phyloP scores from a whole-genome alignment of 2,113 vertebrate species.

The Zosterops japonicus region DNA sequence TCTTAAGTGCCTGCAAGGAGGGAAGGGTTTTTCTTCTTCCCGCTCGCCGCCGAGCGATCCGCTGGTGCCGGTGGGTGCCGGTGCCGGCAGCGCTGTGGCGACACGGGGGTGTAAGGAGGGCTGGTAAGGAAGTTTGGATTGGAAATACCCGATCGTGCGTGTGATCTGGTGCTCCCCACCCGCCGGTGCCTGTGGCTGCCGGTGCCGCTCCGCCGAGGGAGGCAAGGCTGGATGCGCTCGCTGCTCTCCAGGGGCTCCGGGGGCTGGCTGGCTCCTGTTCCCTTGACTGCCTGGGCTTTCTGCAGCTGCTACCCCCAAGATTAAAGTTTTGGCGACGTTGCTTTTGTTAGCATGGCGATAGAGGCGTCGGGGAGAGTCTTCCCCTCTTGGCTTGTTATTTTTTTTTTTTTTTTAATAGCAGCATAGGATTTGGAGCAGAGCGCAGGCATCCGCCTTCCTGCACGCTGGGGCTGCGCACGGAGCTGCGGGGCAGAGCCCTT shows the following conservation, averaged over 20 bases:
- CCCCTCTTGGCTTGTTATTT: neutral
- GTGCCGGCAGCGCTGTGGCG: neutral
- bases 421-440: neutral
- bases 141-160: neutral
- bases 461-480: neutral
- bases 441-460: neutral
- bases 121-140: constrained; percentile 60
- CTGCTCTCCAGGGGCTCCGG: neutral
- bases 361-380: neutral
- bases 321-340: neutral
- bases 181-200: neutral
- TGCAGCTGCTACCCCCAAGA: neutral
- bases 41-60: neutral
- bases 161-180: neutral
- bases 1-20: constrained; percentile 2
- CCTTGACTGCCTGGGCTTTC: neutral
- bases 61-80: constrained; percentile 28
- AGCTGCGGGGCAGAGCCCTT: neutral
- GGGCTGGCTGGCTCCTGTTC: neutral
- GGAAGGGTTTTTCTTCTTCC: neutral
- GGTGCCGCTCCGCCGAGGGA: neutral
- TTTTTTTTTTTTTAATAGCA: neutral
- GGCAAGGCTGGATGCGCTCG: neutral
- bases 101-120: neutral
- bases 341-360: neutral